Percentiles rank a stretch among this genome's conserved stretches.
Conservation (phyloP, 2,113 vertebrate genomes). For the Chascanopsetta lugubris region DNA sequence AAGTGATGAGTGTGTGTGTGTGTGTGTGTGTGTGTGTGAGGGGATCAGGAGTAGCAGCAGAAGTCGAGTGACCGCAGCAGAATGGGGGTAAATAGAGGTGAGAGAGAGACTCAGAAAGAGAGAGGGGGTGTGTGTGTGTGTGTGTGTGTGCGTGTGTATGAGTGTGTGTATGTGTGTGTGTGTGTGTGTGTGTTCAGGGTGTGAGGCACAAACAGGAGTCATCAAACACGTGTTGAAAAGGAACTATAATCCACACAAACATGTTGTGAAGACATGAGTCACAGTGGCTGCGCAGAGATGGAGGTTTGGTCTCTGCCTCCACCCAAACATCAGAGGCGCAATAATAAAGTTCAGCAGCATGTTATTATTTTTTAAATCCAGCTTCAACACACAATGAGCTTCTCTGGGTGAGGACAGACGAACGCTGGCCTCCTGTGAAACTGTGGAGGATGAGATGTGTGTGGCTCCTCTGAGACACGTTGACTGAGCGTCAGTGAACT, state of each 20-base stretch:
- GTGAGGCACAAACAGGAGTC: neutral
- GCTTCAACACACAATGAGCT: constrained; percentile 17
- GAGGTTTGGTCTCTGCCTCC: neutral
- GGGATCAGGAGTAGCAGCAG: constrained; percentile 30
- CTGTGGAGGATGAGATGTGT: neutral
- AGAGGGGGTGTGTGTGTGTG: too few species aligned
- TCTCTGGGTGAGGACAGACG: constrained; percentile 1
- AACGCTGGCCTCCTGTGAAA: neutral
- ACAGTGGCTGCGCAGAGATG: neutral
- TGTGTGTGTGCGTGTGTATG: too few species aligned
- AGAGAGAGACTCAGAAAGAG: too few species aligned
- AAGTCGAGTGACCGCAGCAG: constrained; percentile 35
- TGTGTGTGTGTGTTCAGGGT: too few species aligned
- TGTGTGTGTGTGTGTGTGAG: constrained; percentile 48
- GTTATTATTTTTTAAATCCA: constrained; percentile 26
- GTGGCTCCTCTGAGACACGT: neutral
- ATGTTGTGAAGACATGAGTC: neutral
- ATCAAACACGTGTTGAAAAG: neutral
- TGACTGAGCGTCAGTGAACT: neutral
- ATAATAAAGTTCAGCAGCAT: constrained; percentile 9
- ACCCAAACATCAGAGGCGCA: constrained; percentile 3
- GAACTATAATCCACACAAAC: neutral
- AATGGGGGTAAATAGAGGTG: neutral
- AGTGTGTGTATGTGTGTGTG: too few species aligned
- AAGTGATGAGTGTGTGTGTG: constrained; percentile 20